Evolutionary conservation across 2,888 invertebrate genomes (phyloP).

Genomic region (Neelides folsomi): DNA sequence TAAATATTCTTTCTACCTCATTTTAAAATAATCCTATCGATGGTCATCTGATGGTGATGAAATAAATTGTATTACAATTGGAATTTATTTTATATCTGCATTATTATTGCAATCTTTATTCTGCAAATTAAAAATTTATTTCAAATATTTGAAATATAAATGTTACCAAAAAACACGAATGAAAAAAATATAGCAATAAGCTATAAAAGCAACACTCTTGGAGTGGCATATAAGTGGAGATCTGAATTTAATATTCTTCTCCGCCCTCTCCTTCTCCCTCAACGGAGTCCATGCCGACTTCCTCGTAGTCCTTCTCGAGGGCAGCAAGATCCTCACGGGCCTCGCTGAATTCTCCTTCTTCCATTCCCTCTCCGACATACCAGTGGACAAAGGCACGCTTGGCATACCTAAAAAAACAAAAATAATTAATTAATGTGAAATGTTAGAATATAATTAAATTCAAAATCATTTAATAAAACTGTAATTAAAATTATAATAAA

Average conservation of each 20-base stretch:
- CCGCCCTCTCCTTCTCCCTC: slow-evolving; percentile 56
- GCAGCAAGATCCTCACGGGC: slow-evolving; percentile 27
- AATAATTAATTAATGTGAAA: neutral
- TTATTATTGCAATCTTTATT: too few species aligned
- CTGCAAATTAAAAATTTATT: too few species aligned
- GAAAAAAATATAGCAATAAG: too few species aligned
- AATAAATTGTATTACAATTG: too few species aligned
- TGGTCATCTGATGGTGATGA: too few species aligned
- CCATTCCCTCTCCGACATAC: slow-evolving; percentile 47
- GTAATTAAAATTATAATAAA: neutral
- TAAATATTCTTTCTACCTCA: neutral
- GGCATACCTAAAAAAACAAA: slow-evolving; percentile 51
- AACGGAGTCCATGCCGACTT: slow-evolving; percentile 17
- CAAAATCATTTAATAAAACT: neutral
- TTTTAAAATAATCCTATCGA: neutral
- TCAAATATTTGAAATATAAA: too few species aligned
- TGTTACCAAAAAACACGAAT: too few species aligned
- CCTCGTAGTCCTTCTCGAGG: slow-evolving; percentile 5
- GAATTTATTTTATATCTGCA: too few species aligned
- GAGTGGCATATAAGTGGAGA: neutral
- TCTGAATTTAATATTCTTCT: slow-evolving; percentile 38
- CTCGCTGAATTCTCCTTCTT: slow-evolving; percentile 37
- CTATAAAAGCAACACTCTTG: too few species aligned
- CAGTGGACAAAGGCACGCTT: slow-evolving; percentile 95
- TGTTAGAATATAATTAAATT: neutral